These are phyloP conservation scores for Halesus radiatus DNA, from an alignment of 1,140 invertebrate genomes.

Conservation along the genomic window DNA sequence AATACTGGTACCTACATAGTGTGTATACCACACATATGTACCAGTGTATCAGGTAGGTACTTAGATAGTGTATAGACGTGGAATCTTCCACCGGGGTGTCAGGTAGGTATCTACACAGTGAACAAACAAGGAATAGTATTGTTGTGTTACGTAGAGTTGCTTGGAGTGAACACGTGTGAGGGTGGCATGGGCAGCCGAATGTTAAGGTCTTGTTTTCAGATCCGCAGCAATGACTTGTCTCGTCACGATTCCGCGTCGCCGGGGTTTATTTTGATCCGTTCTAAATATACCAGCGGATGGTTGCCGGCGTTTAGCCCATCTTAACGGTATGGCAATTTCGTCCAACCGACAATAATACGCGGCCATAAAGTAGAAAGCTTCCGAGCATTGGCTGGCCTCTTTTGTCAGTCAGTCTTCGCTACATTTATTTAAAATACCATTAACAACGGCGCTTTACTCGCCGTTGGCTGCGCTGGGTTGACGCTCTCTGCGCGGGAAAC, in stretches of 20 bases:
- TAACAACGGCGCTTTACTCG: no score
- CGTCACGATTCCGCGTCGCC: conserved; percentile 19
- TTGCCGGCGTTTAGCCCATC: conserved; percentile 11
- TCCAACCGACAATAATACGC: conserved; percentile 12
- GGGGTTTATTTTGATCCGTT: conserved; percentile 24
- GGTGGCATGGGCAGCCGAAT: not conserved
- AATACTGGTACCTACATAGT: no score
- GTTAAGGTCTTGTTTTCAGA: conserved; percentile 30
- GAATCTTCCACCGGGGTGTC: no score
- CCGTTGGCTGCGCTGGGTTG: not conserved
- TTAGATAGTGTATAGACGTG: no score
- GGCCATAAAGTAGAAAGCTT: conserved; percentile 10
- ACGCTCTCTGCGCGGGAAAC: not conserved
- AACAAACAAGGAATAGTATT: not conserved
- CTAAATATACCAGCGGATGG: conserved; percentile 35
- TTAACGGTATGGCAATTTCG: not conserved
- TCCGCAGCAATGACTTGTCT: not conserved
- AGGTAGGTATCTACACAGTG: not conserved
- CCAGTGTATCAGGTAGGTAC: no score
- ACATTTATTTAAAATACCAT: no score
- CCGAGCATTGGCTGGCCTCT: not conserved
- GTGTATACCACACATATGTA: no score
- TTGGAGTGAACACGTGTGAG: not conserved
- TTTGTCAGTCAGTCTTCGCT: no score
- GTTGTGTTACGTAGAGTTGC: no score